Conservation (phyloP, 2,113 vertebrate genomes). For the Gorsachius goisagi region DNA sequence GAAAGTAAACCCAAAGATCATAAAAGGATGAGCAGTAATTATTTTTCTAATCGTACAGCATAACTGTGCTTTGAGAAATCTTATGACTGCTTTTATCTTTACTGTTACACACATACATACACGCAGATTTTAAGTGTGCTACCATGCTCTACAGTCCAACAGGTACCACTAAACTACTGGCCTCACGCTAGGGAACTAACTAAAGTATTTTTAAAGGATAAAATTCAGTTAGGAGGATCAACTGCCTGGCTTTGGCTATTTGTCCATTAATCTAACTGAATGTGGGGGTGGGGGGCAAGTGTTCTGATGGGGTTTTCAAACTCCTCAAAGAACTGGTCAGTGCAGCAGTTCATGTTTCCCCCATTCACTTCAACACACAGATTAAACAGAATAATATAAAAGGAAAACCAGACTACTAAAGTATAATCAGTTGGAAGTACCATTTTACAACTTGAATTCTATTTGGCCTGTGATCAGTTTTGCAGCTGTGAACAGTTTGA, state of each 20-base stretch:
- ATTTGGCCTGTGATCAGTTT: neutral
- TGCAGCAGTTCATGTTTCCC: neutral
- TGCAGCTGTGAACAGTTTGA: neutral
- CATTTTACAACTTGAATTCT: neutral
- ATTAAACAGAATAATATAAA: neutral
- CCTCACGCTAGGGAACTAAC: neutral
- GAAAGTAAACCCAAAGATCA: neutral
- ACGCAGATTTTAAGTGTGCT: neutral
- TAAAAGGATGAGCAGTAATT: neutral
- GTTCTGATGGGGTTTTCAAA: neutral
- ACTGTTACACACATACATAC: neutral
- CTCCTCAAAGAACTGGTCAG: neutral
- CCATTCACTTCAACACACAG: neutral
- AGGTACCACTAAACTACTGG: neutral
- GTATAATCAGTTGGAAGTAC: neutral
- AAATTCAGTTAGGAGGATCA: neutral
- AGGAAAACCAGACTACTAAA: neutral
- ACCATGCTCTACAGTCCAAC: neutral
- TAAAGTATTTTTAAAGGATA: neutral
- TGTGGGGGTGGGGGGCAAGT: fast-evolving
- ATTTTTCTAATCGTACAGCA: neutral
- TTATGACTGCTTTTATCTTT: neutral
- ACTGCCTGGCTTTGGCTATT: neutral
- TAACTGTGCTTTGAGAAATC: neutral
- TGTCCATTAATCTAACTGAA: neutral